Conservation (phyloP, 2,797 vertebrate species). For the Falco novaeseelandiae region DNA sequence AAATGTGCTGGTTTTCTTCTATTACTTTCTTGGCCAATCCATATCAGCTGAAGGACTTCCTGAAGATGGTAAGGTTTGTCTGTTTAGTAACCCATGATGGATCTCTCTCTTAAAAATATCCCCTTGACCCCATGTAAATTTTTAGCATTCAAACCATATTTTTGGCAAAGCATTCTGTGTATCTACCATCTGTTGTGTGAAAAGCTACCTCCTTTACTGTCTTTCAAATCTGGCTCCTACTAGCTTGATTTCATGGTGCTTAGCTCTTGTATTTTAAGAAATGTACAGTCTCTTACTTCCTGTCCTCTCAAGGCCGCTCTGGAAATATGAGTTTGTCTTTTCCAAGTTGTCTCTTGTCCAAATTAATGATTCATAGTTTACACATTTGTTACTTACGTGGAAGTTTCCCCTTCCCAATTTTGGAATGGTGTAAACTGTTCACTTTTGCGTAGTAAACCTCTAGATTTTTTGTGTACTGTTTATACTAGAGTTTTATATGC, state of each 20-base stretch:
- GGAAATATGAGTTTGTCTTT: not conserved
- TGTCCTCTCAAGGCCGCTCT: not conserved
- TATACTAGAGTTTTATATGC: not conserved
- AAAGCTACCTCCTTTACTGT: not conserved
- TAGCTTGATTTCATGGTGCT: not conserved
- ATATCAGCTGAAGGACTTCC: not conserved
- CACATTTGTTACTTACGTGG: not conserved
- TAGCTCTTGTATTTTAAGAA: not conserved
- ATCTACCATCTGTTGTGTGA: conserved; percentile 54
- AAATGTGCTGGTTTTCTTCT: not conserved
- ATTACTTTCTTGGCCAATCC: not conserved
- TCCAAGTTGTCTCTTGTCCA: conserved; percentile 18
- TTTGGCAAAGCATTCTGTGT: not conserved
- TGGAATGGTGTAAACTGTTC: not conserved
- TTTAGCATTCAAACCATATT: not conserved
- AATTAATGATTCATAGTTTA: conserved; percentile 5
- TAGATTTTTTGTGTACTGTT: not conserved
- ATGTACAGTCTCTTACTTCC: not conserved
- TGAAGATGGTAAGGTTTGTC: not conserved
- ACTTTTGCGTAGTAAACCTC: not conserved
- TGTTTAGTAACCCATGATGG: not conserved
- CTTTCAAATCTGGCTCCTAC: not conserved
- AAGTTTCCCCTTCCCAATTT: not conserved
- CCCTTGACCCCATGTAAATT: not conserved
- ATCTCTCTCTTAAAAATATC: not conserved